These are phyloP conservation scores for Stenchaetothrips biformis DNA, from an alignment of 2,888 invertebrate species.

Conservation along the genomic window DNA sequence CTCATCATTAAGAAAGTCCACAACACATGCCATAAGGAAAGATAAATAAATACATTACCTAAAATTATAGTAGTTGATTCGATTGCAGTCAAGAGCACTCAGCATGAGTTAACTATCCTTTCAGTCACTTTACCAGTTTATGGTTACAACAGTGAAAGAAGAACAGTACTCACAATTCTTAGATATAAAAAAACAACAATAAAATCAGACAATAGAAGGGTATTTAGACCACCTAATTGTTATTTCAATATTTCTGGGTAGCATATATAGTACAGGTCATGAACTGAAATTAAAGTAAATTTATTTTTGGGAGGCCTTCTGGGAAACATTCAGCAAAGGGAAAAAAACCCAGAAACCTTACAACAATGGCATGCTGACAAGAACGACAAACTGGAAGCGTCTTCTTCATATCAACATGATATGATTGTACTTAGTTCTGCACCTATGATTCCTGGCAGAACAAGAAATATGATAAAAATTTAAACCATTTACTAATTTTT, in stretches of 20 bases:
- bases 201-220: background rate
- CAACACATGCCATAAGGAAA: background rate
- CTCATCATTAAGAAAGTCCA: background rate
- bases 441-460: background rate
- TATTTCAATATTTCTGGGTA: background rate
- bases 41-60: background rate
- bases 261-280: no score
- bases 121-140: background rate
- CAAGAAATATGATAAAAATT: background rate
- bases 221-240: background rate
- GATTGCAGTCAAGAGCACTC: background rate
- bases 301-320: no score
- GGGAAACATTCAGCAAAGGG: no score
- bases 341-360: no score
- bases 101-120: background rate
- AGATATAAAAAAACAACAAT: background rate
- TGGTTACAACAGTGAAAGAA: background rate
- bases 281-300: no score
- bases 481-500: background rate
- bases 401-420: no score
- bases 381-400: no score
- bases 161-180: background rate
- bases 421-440: no score
- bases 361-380: no score
- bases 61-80: background rate